Conservation (phyloP, 1,140 invertebrate genomes). For the Drosophila rufa region DNA sequence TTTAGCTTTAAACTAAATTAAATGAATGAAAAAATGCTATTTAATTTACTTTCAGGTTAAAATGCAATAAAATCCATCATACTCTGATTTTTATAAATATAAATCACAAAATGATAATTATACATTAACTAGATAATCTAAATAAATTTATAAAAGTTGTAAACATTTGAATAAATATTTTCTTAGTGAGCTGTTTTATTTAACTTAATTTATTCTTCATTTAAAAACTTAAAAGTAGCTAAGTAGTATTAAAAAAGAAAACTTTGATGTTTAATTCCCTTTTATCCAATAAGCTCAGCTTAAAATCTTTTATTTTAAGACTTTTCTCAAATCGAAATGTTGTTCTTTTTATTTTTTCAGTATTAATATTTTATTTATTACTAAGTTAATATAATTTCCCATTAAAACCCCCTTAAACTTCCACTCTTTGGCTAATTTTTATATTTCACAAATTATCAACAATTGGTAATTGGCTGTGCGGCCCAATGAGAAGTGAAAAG, state of each 20-base stretch:
- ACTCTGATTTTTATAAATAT: too few relatives aligned
- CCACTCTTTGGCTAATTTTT: neutral
- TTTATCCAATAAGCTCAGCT: neutral
- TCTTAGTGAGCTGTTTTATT: neutral
- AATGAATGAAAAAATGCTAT: neutral
- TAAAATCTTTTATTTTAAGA: neutral
- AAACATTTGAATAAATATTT: neutral
- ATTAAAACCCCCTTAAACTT: neutral
- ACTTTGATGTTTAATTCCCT: too few relatives aligned
- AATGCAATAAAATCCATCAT: neutral
- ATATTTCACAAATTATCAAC: slow-evolving; percentile 14
- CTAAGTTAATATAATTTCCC: too few relatives aligned
- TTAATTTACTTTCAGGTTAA: neutral
- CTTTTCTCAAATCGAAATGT: neutral
- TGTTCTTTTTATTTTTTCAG: too few relatives aligned
- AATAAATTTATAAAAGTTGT: neutral
- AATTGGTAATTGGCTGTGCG: slow-evolving; percentile 21
- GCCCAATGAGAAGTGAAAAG: slow-evolving; percentile 23
- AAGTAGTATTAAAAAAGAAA: neutral
- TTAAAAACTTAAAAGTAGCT: too few relatives aligned
- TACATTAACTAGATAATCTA: neutral
- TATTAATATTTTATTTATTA: neutral
- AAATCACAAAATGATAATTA: too few relatives aligned
- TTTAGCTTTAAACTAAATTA: neutral
- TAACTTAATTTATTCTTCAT: neutral